A percentile compares a stretch with the other conserved stretches of the same genome.
These are phyloP conservation scores for Myocastor coypus DNA, from an alignment of 2,113 vertebrate species.

Conservation along the genomic window DNA sequence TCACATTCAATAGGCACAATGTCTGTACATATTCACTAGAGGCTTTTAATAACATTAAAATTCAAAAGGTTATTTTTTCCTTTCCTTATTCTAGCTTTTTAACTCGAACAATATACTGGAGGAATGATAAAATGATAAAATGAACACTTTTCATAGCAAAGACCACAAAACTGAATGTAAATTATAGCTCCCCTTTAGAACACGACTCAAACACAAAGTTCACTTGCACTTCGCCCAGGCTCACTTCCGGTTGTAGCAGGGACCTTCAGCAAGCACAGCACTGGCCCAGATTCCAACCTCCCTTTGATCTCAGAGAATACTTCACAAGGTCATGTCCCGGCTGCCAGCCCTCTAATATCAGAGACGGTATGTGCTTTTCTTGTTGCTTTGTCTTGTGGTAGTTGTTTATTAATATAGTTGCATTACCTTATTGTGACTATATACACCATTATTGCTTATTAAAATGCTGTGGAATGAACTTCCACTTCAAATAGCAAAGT, in stretches of 20 bases:
- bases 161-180: not conserved
- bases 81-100: not conserved
- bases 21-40: not conserved
- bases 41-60: not conserved
- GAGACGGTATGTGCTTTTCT: not conserved
- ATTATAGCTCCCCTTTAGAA: not conserved
- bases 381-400: not conserved
- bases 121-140: slow-evolving; percentile 13
- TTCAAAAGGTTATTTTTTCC: not conserved
- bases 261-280: no score
- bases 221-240: not conserved
- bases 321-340: not conserved
- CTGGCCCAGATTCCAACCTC: not conserved
- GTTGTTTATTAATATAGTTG: not conserved
- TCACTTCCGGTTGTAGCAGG: not conserved
- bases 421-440: not conserved
- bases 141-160: not conserved
- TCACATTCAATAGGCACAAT: slow-evolving; percentile 13
- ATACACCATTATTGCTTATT: no score
- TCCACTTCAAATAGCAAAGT: not conserved
- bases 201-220: not conserved
- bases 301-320: not conserved
- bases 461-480: not conserved
- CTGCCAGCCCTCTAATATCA: not conserved
- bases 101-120: not conserved